Base-by-base conservation (phyloP, 2,888 invertebrate species). In the Biston betularia region DNA sequence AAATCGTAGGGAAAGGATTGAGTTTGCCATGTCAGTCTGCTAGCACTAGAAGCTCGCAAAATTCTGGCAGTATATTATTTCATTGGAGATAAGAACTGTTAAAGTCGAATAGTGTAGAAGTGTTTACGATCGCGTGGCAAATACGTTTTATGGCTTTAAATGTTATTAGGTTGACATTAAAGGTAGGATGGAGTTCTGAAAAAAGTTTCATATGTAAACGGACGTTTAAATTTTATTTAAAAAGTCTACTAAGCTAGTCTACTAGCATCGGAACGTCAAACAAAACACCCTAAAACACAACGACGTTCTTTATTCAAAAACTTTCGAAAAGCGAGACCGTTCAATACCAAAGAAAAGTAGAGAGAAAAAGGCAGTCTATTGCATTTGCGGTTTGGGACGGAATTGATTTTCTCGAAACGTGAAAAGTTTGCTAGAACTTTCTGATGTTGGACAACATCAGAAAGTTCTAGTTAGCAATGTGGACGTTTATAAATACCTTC, bases 51-150 rank as follows among this genome's bases (percentile, higher is more conserved):
- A 10, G 58, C 12, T 48, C 38, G 14, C 10, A 54, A n/a, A 62
- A 48, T 45, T 65, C 40, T 63, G 60, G 54, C 42, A 57, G 48
- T 65, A 46, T 35, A 40, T 52, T 46, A 58, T 44, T 75, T 71
- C 71, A 56, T 24, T 24, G 50, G 65, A 56, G 50, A 63, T 66
- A 71, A 74, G 74, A 71, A 70, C 70, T 70, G 75, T 81, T 76
- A 77, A 72, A 65, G 73, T 72, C 71, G 72, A 75, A 75, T 76
- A 76, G 75, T 74, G 79, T 78, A 75, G 76, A 79, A 79, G 80
- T 82, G 82, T 90, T 90, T 89, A 91, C 86, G 90, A 89, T 86
- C 86, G 85, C 85, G 82, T 86, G 83, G 83, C 83, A 75, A 81
- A 82, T 76, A 79, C 79, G 77, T 71, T 90, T 89, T 88, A 90